Evolutionary conservation across 2,797 vertebrate species (phyloP).

Genomic region (Oreochromis mossambicus): DNA sequence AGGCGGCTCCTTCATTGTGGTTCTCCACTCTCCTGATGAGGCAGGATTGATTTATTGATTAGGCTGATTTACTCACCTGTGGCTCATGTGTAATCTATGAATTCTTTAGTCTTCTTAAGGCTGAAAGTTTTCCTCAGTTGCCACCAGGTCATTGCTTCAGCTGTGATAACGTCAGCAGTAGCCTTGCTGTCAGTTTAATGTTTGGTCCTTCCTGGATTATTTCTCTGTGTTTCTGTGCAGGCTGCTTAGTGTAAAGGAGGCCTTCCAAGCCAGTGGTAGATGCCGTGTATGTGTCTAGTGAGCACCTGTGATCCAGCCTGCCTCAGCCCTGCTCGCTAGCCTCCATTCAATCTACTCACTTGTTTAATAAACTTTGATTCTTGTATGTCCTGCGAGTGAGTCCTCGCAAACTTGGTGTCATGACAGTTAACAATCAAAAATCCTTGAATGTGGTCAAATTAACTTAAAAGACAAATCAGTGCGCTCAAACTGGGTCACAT

Average conservation of each 20-base stretch:
- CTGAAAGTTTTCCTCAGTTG: background rate
- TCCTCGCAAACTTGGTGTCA: background rate
- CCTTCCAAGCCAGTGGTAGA: background rate
- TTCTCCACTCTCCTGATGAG: background rate
- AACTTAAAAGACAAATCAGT: background rate
- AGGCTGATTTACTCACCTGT: background rate
- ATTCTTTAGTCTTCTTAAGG: background rate
- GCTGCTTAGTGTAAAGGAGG: background rate
- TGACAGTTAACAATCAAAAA: background rate
- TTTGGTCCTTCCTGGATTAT: background rate
- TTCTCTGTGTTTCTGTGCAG: background rate
- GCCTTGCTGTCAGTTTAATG: background rate
- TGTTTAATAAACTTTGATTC: background rate
- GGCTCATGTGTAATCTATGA: background rate
- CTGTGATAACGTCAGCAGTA: background rate
- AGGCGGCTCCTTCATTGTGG: background rate
- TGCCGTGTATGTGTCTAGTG: background rate
- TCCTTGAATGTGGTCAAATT: background rate
- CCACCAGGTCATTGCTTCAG: background rate
- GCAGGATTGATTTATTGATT: background rate
- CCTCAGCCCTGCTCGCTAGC: background rate
- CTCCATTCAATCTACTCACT: background rate
- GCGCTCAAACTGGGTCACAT: background rate
- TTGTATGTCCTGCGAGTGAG: background rate
- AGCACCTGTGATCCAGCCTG: background rate